These are phyloP conservation scores for Xiphophorus couchianus DNA, from an alignment of 2,113 vertebrate species.

Conservation along the genomic window DNA sequence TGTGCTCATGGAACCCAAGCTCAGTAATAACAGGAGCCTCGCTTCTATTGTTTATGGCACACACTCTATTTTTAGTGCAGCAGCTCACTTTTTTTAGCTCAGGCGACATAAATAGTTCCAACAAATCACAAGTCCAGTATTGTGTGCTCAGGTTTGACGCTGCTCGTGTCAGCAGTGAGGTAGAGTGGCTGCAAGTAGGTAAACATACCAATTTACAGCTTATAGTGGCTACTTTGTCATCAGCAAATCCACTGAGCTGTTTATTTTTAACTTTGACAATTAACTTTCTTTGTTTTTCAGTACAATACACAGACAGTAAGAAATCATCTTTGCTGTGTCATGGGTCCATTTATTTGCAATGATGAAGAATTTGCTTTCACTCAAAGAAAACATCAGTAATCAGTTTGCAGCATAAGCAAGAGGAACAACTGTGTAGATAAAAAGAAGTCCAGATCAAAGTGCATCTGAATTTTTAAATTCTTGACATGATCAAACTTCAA, in stretches of 20 bases:
- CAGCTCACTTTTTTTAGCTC: constrained; percentile 61
- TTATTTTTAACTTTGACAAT: constrained; percentile 31
- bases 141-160: constrained; percentile 55
- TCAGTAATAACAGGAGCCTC: constrained; percentile 58
- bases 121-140: constrained; percentile 53
- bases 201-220: constrained; percentile 43
- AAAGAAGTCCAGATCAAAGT: not conserved
- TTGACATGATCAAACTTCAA: not conserved
- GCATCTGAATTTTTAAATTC: not conserved
- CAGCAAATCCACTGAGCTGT: constrained; percentile 31
- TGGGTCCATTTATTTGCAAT: not conserved
- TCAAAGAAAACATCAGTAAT: not conserved
- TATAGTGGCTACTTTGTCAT: constrained; percentile 38
- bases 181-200: constrained; percentile 23
- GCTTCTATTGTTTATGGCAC: constrained; percentile 63
- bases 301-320: constrained; percentile 1
- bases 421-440: not conserved
- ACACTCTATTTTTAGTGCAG: constrained; percentile 66
- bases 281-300: constrained; percentile 13
- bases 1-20: constrained; percentile 33
- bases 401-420: not conserved
- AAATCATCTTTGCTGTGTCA: not conserved
- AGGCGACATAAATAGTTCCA: constrained; percentile 56
- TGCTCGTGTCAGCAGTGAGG: constrained; percentile 60
- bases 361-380: not conserved